Evolutionary conservation across 2,113 vertebrate genomes (phyloP).

Genomic region (Petrocephalus microphthalmus): DNA sequence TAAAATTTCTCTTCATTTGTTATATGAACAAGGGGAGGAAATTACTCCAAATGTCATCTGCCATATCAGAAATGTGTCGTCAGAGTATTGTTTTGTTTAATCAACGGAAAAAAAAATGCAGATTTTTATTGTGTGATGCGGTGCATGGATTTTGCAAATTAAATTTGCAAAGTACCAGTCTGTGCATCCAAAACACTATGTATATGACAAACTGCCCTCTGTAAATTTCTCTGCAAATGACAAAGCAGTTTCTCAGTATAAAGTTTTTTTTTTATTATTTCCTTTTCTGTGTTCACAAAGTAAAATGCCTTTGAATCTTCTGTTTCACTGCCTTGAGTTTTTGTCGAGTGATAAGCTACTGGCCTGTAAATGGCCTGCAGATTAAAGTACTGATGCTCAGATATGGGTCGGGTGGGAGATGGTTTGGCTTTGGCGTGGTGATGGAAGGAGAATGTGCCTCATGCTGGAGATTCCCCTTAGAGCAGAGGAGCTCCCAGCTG

Average conservation of each 20-base stretch:
- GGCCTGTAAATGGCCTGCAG: neutral
- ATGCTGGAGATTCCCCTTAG: neutral
- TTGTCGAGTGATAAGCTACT: neutral
- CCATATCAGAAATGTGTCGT: constrained; percentile 87
- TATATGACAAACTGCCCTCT: constrained; percentile 85
- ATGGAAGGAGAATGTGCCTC: neutral
- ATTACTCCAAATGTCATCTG: constrained; percentile 60
- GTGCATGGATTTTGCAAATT: constrained; percentile 61
- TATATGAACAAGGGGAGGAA: constrained; percentile 57
- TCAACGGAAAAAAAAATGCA: constrained; percentile 60
- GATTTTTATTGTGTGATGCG: constrained; percentile 80
- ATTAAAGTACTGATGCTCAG: neutral
- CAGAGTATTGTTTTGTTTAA: constrained; percentile 81
- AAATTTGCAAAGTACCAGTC: constrained; percentile 67
- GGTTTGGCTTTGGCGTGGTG: neutral
- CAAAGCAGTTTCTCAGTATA: constrained; percentile 81
- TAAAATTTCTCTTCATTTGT: constrained; percentile 89
- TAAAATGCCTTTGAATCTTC: constrained; percentile 64
- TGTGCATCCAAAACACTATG: constrained; percentile 72
- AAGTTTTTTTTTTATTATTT: constrained; percentile 94
- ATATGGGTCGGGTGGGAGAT: neutral
- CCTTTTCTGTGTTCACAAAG: constrained; percentile 95
- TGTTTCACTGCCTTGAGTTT: constrained; percentile 18
- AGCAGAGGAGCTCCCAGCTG: neutral
- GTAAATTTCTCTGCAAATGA: constrained; percentile 80